Evolutionary conservation across 2,888 invertebrate genomes (phyloP).

Genomic region (Apamea anceps): DNA sequence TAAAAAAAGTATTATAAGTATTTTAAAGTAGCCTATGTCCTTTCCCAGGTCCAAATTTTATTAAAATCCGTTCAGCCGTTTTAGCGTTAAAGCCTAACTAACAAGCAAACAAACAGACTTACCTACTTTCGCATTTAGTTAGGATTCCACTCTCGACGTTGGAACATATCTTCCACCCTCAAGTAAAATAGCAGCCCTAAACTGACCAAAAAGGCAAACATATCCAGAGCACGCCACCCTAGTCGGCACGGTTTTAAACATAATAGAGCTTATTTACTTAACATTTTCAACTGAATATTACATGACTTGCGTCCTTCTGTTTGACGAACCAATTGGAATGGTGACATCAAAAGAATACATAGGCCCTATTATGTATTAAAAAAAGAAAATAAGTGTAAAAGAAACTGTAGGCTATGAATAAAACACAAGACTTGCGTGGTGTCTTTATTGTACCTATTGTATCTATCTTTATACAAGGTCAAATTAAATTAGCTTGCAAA

Average conservation of each 20-base stretch:
- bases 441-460: conserved; percentile 62
- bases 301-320: conserved; percentile 42
- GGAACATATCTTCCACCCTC: neutral
- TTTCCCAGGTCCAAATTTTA: no score
- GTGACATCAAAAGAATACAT: conserved; percentile 58
- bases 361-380: conserved; percentile 43
- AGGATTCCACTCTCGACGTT: no score
- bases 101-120: neutral
- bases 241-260: conserved; percentile 32
- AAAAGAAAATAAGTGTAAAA: conserved; percentile 35
- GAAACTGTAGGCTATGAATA: conserved; percentile 48
- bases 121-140: neutral
- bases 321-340: conserved; percentile 38
- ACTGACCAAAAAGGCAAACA: neutral
- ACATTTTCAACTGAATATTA: conserved; percentile 55
- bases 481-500: no score
- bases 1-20: no score
- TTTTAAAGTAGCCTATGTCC: no score
- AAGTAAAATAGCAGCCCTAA: neutral
- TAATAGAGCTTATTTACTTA: conserved; percentile 56
- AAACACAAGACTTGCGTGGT: conserved; percentile 42
- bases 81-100: neutral
- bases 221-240: conserved; percentile 7
- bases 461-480: conserved; percentile 1
- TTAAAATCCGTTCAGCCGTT: neutral